Conservation (phyloP, 2,797 vertebrate species). For the Nasua narica region DNA sequence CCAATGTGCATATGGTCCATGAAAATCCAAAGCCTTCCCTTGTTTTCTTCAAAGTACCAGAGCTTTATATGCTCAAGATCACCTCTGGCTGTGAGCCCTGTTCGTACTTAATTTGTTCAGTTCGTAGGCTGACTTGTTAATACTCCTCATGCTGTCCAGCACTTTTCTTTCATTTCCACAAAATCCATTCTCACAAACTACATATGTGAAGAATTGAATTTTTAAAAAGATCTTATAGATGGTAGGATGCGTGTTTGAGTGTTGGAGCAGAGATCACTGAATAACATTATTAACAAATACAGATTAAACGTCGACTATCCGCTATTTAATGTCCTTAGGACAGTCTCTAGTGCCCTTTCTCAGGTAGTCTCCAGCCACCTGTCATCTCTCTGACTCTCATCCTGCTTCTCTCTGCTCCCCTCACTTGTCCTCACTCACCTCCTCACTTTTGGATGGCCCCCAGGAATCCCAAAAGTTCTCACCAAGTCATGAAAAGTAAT, state of each 20-base stretch:
- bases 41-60: neutral
- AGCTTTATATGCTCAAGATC: neutral
- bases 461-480: neutral
- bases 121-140: neutral
- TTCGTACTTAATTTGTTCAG: neutral
- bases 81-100: neutral
- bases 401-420: neutral
- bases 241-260: neutral
- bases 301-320: neutral
- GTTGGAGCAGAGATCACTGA: too few species aligned
- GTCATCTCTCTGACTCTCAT: neutral
- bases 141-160: neutral
- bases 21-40: neutral
- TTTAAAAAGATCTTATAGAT: neutral
- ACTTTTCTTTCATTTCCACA: neutral
- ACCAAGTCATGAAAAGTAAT: neutral
- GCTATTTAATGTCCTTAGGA: neutral
- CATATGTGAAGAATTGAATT: neutral
- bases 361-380: neutral
- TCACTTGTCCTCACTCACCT: neutral
- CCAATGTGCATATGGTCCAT: too few species aligned
- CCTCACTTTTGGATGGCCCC: neutral
- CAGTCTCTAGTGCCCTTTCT: neutral
- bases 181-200: neutral
- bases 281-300: neutral